These are phyloP conservation scores for Calonectris borealis DNA, from an alignment of 2,113 vertebrate species.

Conservation along the genomic window DNA sequence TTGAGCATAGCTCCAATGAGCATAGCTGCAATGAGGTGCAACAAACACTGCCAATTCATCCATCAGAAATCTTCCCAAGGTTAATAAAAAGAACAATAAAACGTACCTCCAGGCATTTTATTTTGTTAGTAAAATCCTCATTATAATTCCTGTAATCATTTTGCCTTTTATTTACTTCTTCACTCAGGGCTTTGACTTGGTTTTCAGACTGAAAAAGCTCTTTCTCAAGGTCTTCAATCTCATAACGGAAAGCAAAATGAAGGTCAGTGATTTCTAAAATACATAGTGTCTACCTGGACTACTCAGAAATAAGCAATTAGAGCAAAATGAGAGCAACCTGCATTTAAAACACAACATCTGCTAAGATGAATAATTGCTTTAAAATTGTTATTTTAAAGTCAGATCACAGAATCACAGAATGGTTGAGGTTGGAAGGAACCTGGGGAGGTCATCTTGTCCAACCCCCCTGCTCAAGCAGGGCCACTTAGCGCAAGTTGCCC, in stretches of 20 bases:
- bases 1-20: background rate
- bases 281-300: background rate
- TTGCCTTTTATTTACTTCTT: background rate
- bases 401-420: background rate
- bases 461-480: background rate
- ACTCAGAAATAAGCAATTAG: background rate
- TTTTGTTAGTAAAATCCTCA: background rate
- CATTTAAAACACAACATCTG: background rate
- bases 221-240: background rate
- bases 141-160: background rate
- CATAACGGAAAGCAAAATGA: background rate
- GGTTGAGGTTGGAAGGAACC: background rate
- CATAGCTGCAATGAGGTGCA: background rate
- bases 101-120: slow-evolving; percentile 52
- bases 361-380: background rate
- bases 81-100: background rate
- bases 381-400: background rate
- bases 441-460: background rate
- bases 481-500: background rate
- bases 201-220: background rate
- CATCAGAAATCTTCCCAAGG: background rate
- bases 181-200: background rate
- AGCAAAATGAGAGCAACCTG: background rate
- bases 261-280: background rate
- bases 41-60: background rate